Evolutionary conservation across 2,888 invertebrate genomes (phyloP), one percentile per base, ranked within the genome.

Genomic region (Ceramica pisi): DNA sequence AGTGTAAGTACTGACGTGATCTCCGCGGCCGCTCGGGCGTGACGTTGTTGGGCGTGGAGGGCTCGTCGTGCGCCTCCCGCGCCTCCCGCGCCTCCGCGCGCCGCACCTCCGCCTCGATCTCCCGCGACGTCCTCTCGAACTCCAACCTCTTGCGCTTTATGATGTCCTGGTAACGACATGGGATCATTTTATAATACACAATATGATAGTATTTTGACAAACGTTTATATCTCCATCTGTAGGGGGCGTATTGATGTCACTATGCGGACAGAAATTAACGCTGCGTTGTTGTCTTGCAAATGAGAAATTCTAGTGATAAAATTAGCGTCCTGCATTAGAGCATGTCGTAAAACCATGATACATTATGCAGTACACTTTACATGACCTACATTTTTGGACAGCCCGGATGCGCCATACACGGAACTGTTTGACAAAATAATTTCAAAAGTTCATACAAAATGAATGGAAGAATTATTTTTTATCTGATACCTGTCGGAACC

Each of bases 111-210:
- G 97, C 97, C 89, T 98, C 98, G 80, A 98, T 98, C 88, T 98
- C 98, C 64, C 97, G 97, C 88, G 98, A 97, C n/a, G 97, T 97
- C 85, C 97, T 97, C 88, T 97, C 97, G 92, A 98, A 98, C 63
- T 98, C 97, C 68, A 95, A 94, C 83, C 97, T 97, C 82, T 97
- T 97, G 75, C 97, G 96, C 74, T 96, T 95, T 88, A 97, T 96
- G 71, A 96, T 96, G 88, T 97, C 97, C 97, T 97, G 85, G 53
- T 53, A 74, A 70, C 10, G 56, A 51, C 7, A 55, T 19, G 21
- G 19, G 16, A 44, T 51, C 26, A 16, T 41, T 10, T 35, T n/a
- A 19, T 35, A 35, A n/a, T n/a, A 55, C 19, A 16, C 7, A 55
- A 8, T n/a, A n/a, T n/a, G n/a, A n/a, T n/a, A n/a, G n/a, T n/a